Evolutionary conservation across 1,140 invertebrate genomes (phyloP), one percentile per base, ranked within the genome.

Genomic region (Euwallacea fornicatus): DNA sequence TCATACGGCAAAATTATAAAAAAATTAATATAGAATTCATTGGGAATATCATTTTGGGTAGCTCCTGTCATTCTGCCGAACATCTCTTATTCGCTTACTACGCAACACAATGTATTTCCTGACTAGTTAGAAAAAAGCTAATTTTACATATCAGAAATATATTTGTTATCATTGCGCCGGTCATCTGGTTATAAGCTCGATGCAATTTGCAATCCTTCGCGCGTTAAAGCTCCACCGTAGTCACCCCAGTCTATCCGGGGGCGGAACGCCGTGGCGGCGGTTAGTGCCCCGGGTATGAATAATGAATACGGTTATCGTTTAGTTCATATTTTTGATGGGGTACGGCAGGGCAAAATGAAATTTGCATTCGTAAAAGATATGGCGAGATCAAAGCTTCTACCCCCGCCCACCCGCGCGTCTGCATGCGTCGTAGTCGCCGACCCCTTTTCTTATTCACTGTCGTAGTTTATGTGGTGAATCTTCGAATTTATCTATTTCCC

Each of bases 291-390:
- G 77, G 79, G 79, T 80, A 82, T 82, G 80, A 81, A 81, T 82
- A 82, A 82, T 82, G 78, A 81, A 82, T 81, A 81, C 76, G 80
- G 79, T 81, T 81, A 82, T 82, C 80, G 81, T 82, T 82, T 82
- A 81, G 81, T 81, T 82, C 81, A 82, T 81, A 82, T 82, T 81
- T 82, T 82, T 81, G 80, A 81, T 80, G 77, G 77, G 79, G 79
- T 78, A 79, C 78, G 76, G 77, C 74, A 78, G 75, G 76, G 77
- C 76, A 75, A 81, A 82, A 82, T 82, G 79, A 78, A 82, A 82
- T 82, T 82, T 82, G 81, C 81, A 82, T 82, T 77, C 77, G 80
- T 81, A 82, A 82, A 79, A 81, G 80, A 81, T 79, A 80, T 79
- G 75, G 77, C 76, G 78, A 81, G 79, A 81, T 80, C 79, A 81